Evolutionary conservation across 2,797 vertebrate genomes (phyloP), one percentile per base, ranked within the genome.

Genomic region (Cynodonichthys magdalenae): DNA sequence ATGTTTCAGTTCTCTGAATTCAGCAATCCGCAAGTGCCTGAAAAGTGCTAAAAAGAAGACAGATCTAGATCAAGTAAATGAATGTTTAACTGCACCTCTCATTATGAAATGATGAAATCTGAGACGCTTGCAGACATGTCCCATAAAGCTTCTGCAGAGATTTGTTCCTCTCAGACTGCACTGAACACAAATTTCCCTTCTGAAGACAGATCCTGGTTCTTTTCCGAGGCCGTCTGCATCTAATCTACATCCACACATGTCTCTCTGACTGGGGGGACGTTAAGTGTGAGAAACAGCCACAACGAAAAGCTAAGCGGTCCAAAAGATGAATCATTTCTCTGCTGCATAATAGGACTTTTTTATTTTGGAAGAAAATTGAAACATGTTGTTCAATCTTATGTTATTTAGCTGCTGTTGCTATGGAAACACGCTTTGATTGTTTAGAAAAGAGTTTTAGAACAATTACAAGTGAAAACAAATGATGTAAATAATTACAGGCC

Each of bases 91-190:
- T 3, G 15, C 27, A 6, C 19, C 8, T 45, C 80, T 80, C 80
- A 84, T 81, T 69, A 79, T 64, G 82, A 61, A 88, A 87, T 75
- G 71, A 80, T 81, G 65, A 74, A 75, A 71, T 72, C 56, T 59
- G 63, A 73, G 71, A 76, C 15, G 50, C 20, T 5, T 19, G 77
- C 57, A 36, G 68, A 80, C 46, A 17, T 17, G 4, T 80, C 49
- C 56, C 51, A 56, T 64, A 5, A 48, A 29, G 51, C 62, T 63
- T 50, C 18, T 70, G 61, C 52, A 71, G 50, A 71, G 47, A 20
- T 36, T 53, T 48, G 17, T 56, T 29, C 15, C 45, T 46, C 44
- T 68, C 46, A 24, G 48, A 34, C 39, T 41, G 34, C 44, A 47
- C 58, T 11, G 31, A 39, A 55, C 20, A 44, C 47, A 64, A 28